Percentiles rank a stretch among this genome's conserved stretches.
phyloP scores from a whole-genome alignment of 2,797 vertebrate genomes.

The Leucoraja ocellata region DNA sequence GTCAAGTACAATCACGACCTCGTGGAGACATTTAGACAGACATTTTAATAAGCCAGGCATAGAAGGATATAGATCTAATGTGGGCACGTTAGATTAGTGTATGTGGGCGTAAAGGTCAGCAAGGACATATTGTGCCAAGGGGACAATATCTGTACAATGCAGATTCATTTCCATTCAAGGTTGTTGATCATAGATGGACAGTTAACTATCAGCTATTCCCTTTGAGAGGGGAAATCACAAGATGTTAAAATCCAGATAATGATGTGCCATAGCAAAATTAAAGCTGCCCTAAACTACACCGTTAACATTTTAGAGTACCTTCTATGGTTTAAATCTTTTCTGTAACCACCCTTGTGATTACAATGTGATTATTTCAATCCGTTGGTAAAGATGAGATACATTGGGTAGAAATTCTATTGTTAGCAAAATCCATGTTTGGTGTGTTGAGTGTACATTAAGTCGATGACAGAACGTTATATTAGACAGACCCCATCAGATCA shows the following conservation, averaged over 20 bases:
- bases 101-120: too few species aligned
- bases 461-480: too few species aligned
- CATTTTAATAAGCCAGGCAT: too few species aligned
- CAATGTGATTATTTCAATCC: background rate
- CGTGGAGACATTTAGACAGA: too few species aligned
- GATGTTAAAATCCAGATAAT: background rate
- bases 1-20: too few species aligned
- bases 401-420: background rate
- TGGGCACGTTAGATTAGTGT: too few species aligned
- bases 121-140: too few species aligned
- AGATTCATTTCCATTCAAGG: too few species aligned
- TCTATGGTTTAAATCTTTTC: background rate
- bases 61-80: too few species aligned
- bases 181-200: too few species aligned
- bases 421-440: background rate
- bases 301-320: background rate
- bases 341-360: background rate
- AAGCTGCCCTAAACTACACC: background rate
- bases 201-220: background rate
- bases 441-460: background rate
- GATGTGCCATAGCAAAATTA: background rate
- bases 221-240: background rate
- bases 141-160: too few species aligned
- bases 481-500: too few species aligned
- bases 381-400: background rate